Base-by-base conservation (phyloP, 2,113 vertebrate species). In the Bos indicus region DNA sequence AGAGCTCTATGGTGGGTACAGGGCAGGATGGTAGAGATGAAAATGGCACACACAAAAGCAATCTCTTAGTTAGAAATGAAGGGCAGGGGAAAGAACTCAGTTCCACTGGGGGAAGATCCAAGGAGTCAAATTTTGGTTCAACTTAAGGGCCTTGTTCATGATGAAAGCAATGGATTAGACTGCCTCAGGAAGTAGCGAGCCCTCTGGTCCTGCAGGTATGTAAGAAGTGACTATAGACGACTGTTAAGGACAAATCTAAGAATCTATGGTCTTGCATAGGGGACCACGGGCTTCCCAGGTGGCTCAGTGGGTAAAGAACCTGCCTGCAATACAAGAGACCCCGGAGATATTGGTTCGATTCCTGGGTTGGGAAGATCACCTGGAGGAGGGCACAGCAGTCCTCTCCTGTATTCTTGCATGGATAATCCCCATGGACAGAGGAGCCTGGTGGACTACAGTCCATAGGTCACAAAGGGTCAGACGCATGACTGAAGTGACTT, bases 311-410 rank as follows among this genome's bases (percentile, higher is more conserved):
- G n/a, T 71, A 71, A 36, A 71, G 67, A 71, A 40, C 67, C 10
- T 71, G 19, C 67, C n/a, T 71, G 21, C n/a, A 71, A 40, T 71
- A 40, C 19, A 71, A n/a, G 67, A 40, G 19, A 71, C 6, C 2
- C 67, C 0, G 0, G n/a, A 71, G 19, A 71, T 40, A 71, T 23
- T 10, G n/a, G 10, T 36, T 71, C 2, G 1, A 71, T 71, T 40
- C n/a, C n/a, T 40, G 67, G 67, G 67, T 71, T 71, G n/a, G 67
- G n/a, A 71, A 71, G n/a, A 71, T 71, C 10, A 21, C 67, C 67
- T 71, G n/a, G 67, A 23, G 67, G n/a, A 40, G 67, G n/a, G 19
- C 67, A 40, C n/a, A 40, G 19, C 67, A 23, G 19, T 40, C n/a
- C 5, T 71, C 67, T 40, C 10, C n/a, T 23, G 19, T 23, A 71